Conservation (phyloP, 2,888 invertebrate species). For the Gasteruption jaculator region DNA sequence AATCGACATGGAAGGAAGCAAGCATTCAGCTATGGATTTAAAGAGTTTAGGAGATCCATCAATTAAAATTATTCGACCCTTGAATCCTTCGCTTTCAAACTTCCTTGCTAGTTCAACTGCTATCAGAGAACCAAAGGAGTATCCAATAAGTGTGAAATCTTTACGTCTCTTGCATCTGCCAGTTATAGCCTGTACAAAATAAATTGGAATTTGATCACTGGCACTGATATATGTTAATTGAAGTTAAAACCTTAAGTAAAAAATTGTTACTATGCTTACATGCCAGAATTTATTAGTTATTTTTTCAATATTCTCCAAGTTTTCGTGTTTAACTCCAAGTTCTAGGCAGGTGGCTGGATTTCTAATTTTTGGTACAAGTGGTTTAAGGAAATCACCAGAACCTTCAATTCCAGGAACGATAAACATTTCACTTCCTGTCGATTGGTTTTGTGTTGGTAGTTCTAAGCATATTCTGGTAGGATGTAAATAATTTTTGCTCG, state of each 20-base stretch:
- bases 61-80: constrained; percentile 66
- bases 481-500: constrained; percentile 22
- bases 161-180: constrained; percentile 42
- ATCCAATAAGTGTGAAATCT: constrained; percentile 72
- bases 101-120: constrained; percentile 71
- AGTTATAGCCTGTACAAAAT: constrained; percentile 56
- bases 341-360: constrained; percentile 40
- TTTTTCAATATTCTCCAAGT: constrained; percentile 54
- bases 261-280: too few species aligned
- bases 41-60: constrained; percentile 79
- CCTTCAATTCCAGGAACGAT: constrained; percentile 51
- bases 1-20: constrained; percentile 52
- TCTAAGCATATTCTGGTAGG: constrained; percentile 29
- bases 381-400: constrained; percentile 37
- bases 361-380: constrained; percentile 39
- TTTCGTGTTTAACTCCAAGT: too few species aligned
- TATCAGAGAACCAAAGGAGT: constrained; percentile 82
- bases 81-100: constrained; percentile 64
- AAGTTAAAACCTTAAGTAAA: too few species aligned
- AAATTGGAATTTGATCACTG: background rate
- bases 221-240: too few species aligned
- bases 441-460: constrained; percentile 28
- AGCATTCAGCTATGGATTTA: constrained; percentile 55
- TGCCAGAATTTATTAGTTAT: too few species aligned
- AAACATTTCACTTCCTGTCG: constrained; percentile 35